Evolutionary conservation across 2,888 invertebrate species (phyloP).

Genomic region (Seira ritae): DNA sequence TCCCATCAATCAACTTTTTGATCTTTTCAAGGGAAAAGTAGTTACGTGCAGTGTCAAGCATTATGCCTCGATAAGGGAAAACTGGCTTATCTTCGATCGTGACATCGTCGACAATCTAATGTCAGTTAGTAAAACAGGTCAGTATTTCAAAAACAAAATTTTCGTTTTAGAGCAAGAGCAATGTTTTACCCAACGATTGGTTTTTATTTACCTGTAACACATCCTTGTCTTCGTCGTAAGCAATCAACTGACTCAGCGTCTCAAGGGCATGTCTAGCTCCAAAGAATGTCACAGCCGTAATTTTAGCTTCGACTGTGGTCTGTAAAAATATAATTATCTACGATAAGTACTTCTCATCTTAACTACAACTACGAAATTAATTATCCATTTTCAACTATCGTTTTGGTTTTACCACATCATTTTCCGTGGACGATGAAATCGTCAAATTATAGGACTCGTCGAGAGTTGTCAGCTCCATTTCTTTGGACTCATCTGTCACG

Average conservation of each 20-base stretch:
- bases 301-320: conserved; percentile 43
- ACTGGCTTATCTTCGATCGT: conserved; percentile 77
- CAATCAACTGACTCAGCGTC: conserved; percentile 84
- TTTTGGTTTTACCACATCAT: neutral
- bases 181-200: neutral
- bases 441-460: conserved; percentile 59
- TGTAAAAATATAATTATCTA: neutral
- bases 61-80: conserved; percentile 78
- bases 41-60: conserved; percentile 81
- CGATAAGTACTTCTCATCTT: neutral
- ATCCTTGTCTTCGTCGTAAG: conserved; percentile 74
- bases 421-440: neutral
- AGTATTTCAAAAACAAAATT: neutral
- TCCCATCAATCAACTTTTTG: conserved; percentile 77
- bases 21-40: conserved; percentile 76
- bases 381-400: neutral
- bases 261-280: conserved; percentile 87
- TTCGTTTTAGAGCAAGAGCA: neutral
- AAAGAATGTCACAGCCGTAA: conserved; percentile 78
- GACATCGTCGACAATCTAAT: conserved; percentile 49
- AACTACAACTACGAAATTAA: neutral
- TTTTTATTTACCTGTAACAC: conserved; percentile 76
- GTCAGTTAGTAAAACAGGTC: neutral
- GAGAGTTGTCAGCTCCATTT: neutral
- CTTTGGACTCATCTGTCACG: neutral